Evolutionary conservation across 1,140 invertebrate species (phyloP), one percentile per base, ranked within the genome.

Genomic region (Fopius arisanus): DNA sequence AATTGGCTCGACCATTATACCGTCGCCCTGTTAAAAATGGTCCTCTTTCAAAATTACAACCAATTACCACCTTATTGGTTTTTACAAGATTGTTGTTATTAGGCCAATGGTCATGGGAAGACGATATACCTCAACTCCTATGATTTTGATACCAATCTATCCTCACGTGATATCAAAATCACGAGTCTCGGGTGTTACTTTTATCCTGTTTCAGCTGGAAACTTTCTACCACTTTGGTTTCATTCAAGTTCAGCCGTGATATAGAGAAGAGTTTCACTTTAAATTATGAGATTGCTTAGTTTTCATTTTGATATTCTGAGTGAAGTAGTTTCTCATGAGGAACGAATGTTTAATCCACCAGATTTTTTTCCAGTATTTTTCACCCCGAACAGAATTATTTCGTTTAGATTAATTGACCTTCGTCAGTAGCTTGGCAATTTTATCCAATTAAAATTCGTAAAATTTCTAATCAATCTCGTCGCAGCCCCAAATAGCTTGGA

Each of bases 31-130:
- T 73, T 21, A 37, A 28, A 63, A 51, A 40, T 59, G 21, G 54
- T 14, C 23, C 68, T 51, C 59, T 28, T 28, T 37, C 14, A 31
- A 70, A 54, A 43, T 70, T 67, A 71, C 67, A 16, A 67, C 37
- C 70, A 77, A 81, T 80, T 72, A 73, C 54, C 74, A 59, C 40
- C 31, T 65, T 79, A 79, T 80, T 78, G 78, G 71, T 80, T 79
- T 81, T 80, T 75, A 80, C 70, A 67, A 80, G 81, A 81, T 81
- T 81, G 76, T 81, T 80, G 68, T 77, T 76, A 81, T 81, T 79
- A 81, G 23, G 40, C n/a, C 62, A 65, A 33, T 28, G 54, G 19
- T 23, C 54, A 28, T 28, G 23, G n/a, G 62, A 65, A 65, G 62
- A 65, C 54, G 54, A 62, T 23, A 7, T 26, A 16, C 26, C 19